These are phyloP conservation scores for Sitodiplosis mosellana DNA, from an alignment of 1,140 invertebrate genomes.

Conservation along the genomic window DNA sequence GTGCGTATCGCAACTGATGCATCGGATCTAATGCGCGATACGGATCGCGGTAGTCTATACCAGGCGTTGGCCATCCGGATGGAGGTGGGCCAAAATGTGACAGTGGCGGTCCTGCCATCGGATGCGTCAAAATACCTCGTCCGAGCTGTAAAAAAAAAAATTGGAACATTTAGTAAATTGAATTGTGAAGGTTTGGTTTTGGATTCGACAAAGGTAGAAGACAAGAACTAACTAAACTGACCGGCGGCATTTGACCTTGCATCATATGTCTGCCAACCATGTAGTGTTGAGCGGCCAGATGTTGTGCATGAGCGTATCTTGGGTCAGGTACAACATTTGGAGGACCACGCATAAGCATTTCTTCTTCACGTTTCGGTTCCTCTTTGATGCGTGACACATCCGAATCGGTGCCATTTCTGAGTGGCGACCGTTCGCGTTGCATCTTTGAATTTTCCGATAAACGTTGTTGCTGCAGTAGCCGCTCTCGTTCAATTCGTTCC, in stretches of 20 bases:
- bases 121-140: slow-evolving; percentile 30
- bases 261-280: slow-evolving; percentile 29
- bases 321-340: slow-evolving; percentile 15
- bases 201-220: too few species aligned
- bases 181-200: slow-evolving; percentile 20
- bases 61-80: slow-evolving; percentile 36
- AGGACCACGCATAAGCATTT: slow-evolving; percentile 24
- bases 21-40: slow-evolving; percentile 48
- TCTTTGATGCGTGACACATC: slow-evolving; percentile 7
- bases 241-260: slow-evolving; percentile 28
- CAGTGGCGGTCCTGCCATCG: slow-evolving; percentile 28
- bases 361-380: slow-evolving; percentile 13
- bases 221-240: too few species aligned
- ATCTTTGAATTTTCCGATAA: slow-evolving; percentile 27
- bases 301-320: slow-evolving; percentile 22
- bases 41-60: slow-evolving; percentile 40
- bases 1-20: slow-evolving; percentile 38
- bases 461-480: slow-evolving; percentile 33
- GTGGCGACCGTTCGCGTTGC: slow-evolving; percentile 44
- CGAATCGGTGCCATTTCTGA: slow-evolving; percentile 40
- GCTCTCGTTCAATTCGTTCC: slow-evolving; percentile 37
- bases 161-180: slow-evolving; percentile 32
- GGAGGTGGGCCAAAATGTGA: slow-evolving; percentile 34
- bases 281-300: slow-evolving; percentile 22
- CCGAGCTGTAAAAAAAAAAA: slow-evolving; percentile 29